phyloP scores from a whole-genome alignment of 2,113 vertebrate genomes.

The Pagrus major region DNA sequence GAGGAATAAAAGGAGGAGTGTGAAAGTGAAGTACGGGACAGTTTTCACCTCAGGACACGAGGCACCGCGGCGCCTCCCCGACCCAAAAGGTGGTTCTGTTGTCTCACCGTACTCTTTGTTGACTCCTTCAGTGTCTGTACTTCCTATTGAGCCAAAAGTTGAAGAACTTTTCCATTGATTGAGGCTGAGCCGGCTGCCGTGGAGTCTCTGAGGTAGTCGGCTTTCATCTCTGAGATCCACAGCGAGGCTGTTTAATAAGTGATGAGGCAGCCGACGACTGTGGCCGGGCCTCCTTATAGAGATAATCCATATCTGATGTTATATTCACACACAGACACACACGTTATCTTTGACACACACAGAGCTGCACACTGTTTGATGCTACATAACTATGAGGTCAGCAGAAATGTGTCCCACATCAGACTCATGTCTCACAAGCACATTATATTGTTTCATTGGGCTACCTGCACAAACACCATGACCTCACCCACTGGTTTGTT shows the following conservation, averaged over 20 bases:
- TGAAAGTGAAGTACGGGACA: constrained; percentile 3
- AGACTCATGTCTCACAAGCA: too few relatives aligned
- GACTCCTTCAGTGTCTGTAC: constrained; percentile 42
- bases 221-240: constrained; percentile 62
- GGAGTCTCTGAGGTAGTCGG: constrained; percentile 42
- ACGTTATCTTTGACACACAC: constrained; percentile 12
- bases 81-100: constrained; percentile 28
- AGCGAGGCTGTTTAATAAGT: constrained; percentile 65
- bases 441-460: too few relatives aligned
- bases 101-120: not conserved
- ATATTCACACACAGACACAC: constrained; percentile 39
- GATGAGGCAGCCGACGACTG: constrained; percentile 58
- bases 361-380: not conserved
- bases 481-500: too few relatives aligned
- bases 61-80: not conserved
- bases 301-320: constrained; percentile 61
- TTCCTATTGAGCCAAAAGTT: constrained; percentile 55
- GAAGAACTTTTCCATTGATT: constrained; percentile 62
- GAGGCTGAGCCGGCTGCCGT: constrained; percentile 27
- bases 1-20: constrained; percentile 6
- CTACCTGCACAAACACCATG: too few relatives aligned
- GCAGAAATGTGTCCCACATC: not conserved
- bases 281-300: constrained; percentile 41
- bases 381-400: constrained; percentile 1
- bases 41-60: constrained; percentile 18